Evolutionary conservation across 1,140 invertebrate genomes (phyloP), one percentile per base, ranked within the genome.

Genomic region (Aradophagus sp.): DNA sequence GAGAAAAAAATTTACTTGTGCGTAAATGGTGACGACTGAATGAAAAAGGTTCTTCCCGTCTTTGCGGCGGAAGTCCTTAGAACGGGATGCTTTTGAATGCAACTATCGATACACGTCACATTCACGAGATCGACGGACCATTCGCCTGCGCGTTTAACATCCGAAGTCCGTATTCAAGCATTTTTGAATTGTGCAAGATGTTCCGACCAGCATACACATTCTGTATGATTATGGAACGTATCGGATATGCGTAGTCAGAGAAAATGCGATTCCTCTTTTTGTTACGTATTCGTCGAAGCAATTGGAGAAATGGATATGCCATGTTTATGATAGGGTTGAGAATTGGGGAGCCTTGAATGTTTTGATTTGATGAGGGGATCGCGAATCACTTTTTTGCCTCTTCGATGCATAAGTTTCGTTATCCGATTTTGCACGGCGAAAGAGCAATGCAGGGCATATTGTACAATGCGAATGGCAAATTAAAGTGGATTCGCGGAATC

Each of bases 71-170:
- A n/a, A n/a, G n/a, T 35, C 35, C 31, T 61, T 50, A 29, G 48
- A 48, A 52, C 35, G 20, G 7, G 23, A 62, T 26, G 47, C 47
- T 62, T 63, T 50, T 53, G 29, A 36, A 12, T 13, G 17, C 38
- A 62, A 17, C 59, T 32, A 38, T 53, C 19, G 48, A 47, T 63
- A 45, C 12, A 45, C 17, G 41, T 38, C 53, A 38, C 32, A 38
- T 63, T 32, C 41, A 13, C 59, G 32, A 38, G 48, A 53, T 36
- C 32, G 41, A 39, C 44, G 34, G 13, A 63, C 47, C 39, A 41
- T 53, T 53, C 31, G 35, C 16, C 26, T 47, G 2, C 15, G 41
- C 47, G 47, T 63, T 63, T 53, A 63, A 53, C 48, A 63, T 53
- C 48, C 29, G 41, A 63, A 44, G 47, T 62, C 52, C 38, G 38